Percentiles rank a stretch among this genome's conserved stretches.
Conservation (phyloP, 2,797 vertebrate genomes). For the Pipistrellus pygmaeus region DNA sequence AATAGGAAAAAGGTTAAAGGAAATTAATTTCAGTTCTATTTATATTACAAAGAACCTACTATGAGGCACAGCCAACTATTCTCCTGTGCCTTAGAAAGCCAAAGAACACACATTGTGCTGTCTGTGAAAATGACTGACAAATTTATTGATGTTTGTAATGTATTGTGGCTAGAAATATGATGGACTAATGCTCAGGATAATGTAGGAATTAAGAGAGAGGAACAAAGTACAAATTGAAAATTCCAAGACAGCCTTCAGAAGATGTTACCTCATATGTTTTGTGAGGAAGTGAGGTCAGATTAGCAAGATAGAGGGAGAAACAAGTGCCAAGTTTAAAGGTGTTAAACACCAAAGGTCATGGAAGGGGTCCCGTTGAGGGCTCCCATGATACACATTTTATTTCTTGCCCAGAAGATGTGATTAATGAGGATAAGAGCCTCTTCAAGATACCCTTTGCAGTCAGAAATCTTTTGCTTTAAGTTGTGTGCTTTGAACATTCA, state of each 20-base stretch:
- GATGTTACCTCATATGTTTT: neutral
- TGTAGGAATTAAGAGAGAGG: neutral
- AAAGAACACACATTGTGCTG: neutral
- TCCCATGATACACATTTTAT: neutral
- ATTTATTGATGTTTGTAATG: neutral
- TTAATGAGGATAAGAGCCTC: neutral
- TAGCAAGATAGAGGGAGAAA: neutral
- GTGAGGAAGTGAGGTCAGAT: neutral
- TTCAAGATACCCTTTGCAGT: neutral
- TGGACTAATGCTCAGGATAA: neutral
- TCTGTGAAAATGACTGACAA: neutral
- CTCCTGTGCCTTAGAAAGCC: neutral
- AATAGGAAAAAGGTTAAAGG: neutral
- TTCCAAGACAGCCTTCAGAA: neutral
- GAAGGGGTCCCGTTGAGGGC: neutral
- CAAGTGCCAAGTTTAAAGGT: neutral
- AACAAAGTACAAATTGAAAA: neutral
- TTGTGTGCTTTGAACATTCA: neutral
- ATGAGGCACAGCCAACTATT: neutral
- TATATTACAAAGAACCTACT: neutral
- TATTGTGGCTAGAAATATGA: neutral
- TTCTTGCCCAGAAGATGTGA: neutral
- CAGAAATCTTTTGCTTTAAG: neutral
- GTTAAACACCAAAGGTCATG: neutral
- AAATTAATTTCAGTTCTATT: neutral